Evolutionary conservation across 1,140 invertebrate species (phyloP), one percentile per base, ranked within the genome.

Genomic region (Listronotus bonariensis): DNA sequence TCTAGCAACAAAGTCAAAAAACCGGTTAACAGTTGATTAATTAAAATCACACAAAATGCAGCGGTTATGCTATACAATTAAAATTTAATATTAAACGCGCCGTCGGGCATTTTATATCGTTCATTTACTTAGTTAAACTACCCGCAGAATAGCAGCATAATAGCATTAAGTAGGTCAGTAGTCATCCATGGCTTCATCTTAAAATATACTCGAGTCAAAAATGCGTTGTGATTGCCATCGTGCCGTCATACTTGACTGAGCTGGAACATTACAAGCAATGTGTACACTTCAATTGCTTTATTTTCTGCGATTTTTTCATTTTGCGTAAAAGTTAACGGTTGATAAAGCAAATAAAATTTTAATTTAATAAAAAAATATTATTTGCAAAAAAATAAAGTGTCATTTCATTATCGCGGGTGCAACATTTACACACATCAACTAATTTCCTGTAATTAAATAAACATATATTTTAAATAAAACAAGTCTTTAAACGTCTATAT

Each of bases 131-230:
- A 32, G 3, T 51, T 36, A 36, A 36, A 36, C 34, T 36, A 36
- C 8, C 34, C 34, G 11, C 34, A 36, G 34, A 36, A 36, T 36
- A 36, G 34, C 34, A 36, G 34, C 34, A 42, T 18, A 38, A 55
- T 42, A 18, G 12, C 20, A 41, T 45, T 42, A 57, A 42, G 17
- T 57, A 14, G 55, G 55, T 57, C 55, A 57, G 55, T 57, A 57
- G 55, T 57, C 55, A 57, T 57, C 55, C 41, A 57, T 57, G 55
- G 26, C 7, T 57, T 46, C 20, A 8, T 41, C 15, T 34, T 42
- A 46, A 57, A 57, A 57, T 31, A 54, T 34, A 46, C 42, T 7
- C 55, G 45, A 57, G 20, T 36, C 9, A 56, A 56, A 56, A 56
- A 38, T 45, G 41, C 54, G 54, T 56, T 53, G 32, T 18, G 18